A percentile compares a stretch with the other conserved stretches of the same genome.
Conservation (phyloP, 2,113 vertebrate species). For the Phylloscopus trochilus region DNA sequence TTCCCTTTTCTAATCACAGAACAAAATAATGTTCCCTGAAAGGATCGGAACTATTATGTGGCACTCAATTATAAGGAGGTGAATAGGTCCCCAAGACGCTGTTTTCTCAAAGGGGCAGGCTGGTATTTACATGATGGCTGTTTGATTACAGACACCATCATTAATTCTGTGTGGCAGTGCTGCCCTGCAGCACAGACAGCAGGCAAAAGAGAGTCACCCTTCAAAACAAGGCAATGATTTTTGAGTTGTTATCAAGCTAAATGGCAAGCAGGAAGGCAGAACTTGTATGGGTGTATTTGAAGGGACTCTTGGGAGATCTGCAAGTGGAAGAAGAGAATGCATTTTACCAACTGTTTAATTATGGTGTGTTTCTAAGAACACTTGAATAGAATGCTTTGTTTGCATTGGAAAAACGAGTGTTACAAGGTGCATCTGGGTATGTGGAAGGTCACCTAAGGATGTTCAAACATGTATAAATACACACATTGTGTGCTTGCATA, state of each 20-base stretch:
- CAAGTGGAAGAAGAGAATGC: conserved; percentile 80
- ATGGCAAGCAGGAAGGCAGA: conserved; percentile 71
- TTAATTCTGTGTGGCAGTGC: conserved; percentile 77
- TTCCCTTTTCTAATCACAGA: conserved; percentile 74
- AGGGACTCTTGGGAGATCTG: conserved; percentile 84
- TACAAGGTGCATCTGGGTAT: conserved; percentile 49
- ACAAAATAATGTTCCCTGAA: conserved; percentile 79
- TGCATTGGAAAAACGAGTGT: conserved; percentile 55
- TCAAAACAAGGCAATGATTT: conserved; percentile 72
- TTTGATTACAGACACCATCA: conserved; percentile 75
- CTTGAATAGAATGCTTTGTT: conserved; percentile 70
- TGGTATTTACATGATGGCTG: conserved; percentile 75
- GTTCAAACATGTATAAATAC: background rate
- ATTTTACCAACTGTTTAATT: conserved; percentile 79
- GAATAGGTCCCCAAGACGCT: conserved; percentile 74
- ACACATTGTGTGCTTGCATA: background rate
- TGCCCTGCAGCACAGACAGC: conserved; percentile 64
- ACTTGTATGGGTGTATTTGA: conserved; percentile 69
- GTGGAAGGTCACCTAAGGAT: conserved; percentile 52
- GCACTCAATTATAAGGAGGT: conserved; percentile 81
- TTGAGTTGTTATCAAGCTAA: conserved; percentile 76
- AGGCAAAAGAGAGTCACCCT: conserved; percentile 71
- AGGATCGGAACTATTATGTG: conserved; percentile 79
- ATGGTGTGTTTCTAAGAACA: conserved; percentile 63
- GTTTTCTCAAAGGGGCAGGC: conserved; percentile 73